Evolutionary conservation across 1,140 invertebrate species (phyloP), one percentile per base, ranked within the genome.

Genomic region (Heliconius hermathena): DNA sequence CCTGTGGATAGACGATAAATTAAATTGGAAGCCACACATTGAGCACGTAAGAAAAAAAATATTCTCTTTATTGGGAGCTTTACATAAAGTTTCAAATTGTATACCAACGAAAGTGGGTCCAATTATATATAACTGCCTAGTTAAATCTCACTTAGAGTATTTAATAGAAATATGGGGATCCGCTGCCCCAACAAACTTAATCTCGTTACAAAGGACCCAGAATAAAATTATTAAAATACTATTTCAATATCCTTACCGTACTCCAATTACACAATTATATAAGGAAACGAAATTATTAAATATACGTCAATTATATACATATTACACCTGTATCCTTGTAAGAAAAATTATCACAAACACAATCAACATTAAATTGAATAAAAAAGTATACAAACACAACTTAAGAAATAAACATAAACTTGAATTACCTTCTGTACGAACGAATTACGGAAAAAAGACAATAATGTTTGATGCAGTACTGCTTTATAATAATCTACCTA

Each of bases 291-390:
- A 71, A 71, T 71, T 71, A 33, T 29, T 71, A 33, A 71, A 71
- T 71, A 36, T 38, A 71, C 29, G 33, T 71, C 70, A 71, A 71
- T 71, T 71, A 71, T 71, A 71, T 29, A 71, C 70, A 33, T 33
- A 33, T 33, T 33, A 33, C 33, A 33, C 33, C 33, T 33, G 33
- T 33, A 33, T 33, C 33, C 33, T 26, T 26, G 26, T 26, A 26
- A 26, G 26, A 26, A 26, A 26, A 26, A 26, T 26, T 26, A 26
- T 26, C 26, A 26, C 26, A 26, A 26, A 26, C 26, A 26, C 26
- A 26, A 26, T 26, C 26, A 26, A 26, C 26, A 26, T 26, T 26
- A 26, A 26, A 26, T 26, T 26, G 26, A 26, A 26, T 26, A 26
- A 26, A 26, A 26, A 26, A 26, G 26, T 26, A 26, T 26, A 26